Evolutionary conservation across 2,797 vertebrate species (phyloP).

Genomic region (Masticophis lateralis): DNA sequence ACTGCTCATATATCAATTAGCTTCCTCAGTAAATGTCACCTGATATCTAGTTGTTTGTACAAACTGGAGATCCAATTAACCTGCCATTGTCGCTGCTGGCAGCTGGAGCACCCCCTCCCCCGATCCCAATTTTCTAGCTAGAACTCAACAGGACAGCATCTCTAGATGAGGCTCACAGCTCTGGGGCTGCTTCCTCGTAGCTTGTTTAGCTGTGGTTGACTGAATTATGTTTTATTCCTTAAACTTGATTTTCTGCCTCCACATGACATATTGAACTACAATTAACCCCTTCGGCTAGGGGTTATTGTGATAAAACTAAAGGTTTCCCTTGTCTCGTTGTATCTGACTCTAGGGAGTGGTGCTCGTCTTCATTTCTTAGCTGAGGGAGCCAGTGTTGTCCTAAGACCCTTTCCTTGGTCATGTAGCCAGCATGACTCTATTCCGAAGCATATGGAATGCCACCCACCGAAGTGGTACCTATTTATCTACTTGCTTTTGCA

Average conservation of each 20-base stretch:
- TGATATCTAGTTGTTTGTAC: slow-evolving; percentile 45
- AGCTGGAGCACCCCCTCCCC: fast-evolving
- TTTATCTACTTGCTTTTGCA: background rate
- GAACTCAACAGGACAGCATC: background rate
- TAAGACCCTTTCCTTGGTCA: background rate
- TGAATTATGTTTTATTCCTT: background rate
- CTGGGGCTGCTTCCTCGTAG: background rate
- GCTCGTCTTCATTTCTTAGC: background rate
- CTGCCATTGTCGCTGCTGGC: background rate
- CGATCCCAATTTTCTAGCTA: background rate
- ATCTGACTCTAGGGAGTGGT: background rate
- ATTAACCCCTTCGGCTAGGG: background rate
- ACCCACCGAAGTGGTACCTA: background rate
- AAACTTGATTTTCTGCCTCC: background rate
- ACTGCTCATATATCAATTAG: slow-evolving; percentile 69
- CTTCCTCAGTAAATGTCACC: slow-evolving; percentile 67
- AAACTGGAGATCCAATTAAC: slow-evolving; percentile 46
- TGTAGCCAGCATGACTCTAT: background rate
- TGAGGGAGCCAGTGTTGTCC: background rate
- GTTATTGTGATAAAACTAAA: background rate
- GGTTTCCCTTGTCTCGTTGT: background rate
- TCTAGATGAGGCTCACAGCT: background rate
- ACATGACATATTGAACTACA: background rate
- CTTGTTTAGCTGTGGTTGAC: background rate
- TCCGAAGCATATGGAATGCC: background rate